Evolutionary conservation across 2,113 vertebrate species (phyloP).

Genomic region (Cynopterus brachyotis): DNA sequence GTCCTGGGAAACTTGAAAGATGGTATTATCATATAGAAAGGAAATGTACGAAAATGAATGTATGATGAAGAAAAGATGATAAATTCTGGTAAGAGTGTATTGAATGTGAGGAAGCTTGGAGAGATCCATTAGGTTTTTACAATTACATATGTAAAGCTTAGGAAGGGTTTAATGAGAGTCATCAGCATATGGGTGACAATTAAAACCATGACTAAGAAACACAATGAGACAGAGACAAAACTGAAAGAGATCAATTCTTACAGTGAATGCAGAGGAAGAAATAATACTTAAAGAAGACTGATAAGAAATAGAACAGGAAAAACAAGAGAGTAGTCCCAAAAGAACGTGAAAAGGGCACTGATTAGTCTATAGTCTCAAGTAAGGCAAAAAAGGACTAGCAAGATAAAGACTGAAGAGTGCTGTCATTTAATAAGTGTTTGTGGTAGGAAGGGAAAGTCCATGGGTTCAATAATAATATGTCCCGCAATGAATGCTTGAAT

Average conservation of each 20-base stretch:
- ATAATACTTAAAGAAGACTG: not conserved
- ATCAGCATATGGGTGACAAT: not conserved
- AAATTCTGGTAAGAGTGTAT: not conserved
- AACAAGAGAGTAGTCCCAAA: not conserved
- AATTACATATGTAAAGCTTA: conserved; percentile 25
- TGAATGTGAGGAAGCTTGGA: not conserved
- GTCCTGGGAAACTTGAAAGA: not conserved
- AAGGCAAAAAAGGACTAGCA: conserved; percentile 43
- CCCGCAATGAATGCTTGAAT: not conserved
- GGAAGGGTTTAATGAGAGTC: not conserved
- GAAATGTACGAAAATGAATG: not conserved
- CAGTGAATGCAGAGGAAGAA: not conserved
- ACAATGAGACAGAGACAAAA: not conserved
- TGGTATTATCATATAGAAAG: not conserved
- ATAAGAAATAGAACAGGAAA: not conserved
- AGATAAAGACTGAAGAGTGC: conserved; percentile 26
- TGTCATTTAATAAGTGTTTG: conserved; percentile 41
- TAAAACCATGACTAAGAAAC: not conserved
- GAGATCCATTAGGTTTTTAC: not conserved
- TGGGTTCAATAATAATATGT: not conserved
- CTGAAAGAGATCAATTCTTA: conserved; percentile 21
- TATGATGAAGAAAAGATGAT: not conserved
- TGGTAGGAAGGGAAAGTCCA: not conserved
- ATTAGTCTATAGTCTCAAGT: not conserved
- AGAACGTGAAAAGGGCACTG: not conserved